phyloP scores from a whole-genome alignment of 2,888 invertebrate genomes.

The Stenichneumon culpator region DNA sequence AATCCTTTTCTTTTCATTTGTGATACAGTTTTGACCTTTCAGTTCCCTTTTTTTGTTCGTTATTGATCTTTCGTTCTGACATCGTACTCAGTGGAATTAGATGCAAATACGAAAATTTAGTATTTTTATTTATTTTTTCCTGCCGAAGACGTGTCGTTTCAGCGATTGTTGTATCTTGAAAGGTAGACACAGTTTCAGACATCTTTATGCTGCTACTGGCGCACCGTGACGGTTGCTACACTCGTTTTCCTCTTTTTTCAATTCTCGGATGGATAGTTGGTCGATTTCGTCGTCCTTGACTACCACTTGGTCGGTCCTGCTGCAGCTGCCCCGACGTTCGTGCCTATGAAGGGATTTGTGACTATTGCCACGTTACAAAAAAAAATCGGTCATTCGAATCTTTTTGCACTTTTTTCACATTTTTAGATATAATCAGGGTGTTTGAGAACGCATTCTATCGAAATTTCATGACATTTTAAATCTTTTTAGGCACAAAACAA shows the following conservation, averaged over 20 bases:
- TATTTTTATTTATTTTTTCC: background rate
- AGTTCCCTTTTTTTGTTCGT: background rate
- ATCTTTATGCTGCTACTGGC: slow-evolving; percentile 12
- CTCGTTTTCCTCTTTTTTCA: slow-evolving; percentile 24
- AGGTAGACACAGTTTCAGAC: background rate
- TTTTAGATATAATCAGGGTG: background rate
- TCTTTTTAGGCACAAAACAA: background rate
- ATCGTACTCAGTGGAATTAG: background rate
- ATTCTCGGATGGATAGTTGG: slow-evolving; percentile 41
- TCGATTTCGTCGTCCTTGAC: slow-evolving; percentile 67
- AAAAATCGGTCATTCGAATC: slow-evolving; percentile 24
- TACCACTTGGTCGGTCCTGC: slow-evolving; percentile 82
- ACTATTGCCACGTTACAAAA: slow-evolving; percentile 72
- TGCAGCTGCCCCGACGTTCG: slow-evolving; percentile 76
- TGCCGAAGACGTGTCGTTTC: background rate
- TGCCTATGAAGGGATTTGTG: slow-evolving; percentile 83
- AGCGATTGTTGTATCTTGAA: background rate
- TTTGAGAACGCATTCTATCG: too few species aligned
- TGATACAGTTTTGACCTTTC: background rate
- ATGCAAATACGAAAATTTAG: slow-evolving; percentile 1
- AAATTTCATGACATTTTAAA: background rate
- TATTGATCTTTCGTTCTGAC: background rate
- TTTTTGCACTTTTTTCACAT: background rate
- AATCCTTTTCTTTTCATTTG: slow-evolving; percentile 16
- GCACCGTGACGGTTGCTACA: slow-evolving; percentile 21